phyloP scores from a whole-genome alignment of 1,140 invertebrate species.

The Portunus trituberculatus region DNA sequence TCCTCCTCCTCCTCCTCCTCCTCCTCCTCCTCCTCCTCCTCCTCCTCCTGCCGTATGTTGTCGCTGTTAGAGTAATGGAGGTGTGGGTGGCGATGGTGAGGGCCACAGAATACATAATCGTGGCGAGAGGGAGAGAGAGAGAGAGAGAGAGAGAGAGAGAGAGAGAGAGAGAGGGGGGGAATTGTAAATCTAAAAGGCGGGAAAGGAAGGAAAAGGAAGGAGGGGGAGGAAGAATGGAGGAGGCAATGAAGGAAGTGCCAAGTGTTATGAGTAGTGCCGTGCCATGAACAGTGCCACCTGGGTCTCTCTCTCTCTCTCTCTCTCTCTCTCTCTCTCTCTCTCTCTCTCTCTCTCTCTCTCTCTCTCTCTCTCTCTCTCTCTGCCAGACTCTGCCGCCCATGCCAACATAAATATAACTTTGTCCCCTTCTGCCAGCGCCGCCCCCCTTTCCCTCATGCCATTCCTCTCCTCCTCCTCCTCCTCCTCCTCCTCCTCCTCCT shows the following conservation, averaged over 20 bases:
- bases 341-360: slow-evolving; percentile 10
- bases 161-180: not conserved
- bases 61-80: not conserved
- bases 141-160: slow-evolving; percentile 4
- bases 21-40: slow-evolving; percentile 2
- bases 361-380: not conserved
- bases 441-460: not conserved
- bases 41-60: too few species aligned
- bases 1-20: slow-evolving; percentile 8
- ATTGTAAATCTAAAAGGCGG: not conserved
- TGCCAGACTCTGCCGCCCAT: not conserved
- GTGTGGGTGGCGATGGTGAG: not conserved
- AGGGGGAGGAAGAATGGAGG: not conserved
- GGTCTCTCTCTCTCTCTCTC: slow-evolving; percentile 22
- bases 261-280: not conserved
- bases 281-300: not conserved
- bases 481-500: slow-evolving; percentile 13
- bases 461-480: not conserved
- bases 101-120: not conserved
- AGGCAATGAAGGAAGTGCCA: not conserved
- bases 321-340: not conserved
- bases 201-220: not conserved
- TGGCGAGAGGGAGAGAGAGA: not conserved
- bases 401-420: slow-evolving; percentile 53
- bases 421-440: not conserved